Percentiles rank a stretch among this genome's conserved stretches.
These are phyloP conservation scores for Nomada flava DNA, from an alignment of 2,888 invertebrate genomes.

Conservation along the genomic window DNA sequence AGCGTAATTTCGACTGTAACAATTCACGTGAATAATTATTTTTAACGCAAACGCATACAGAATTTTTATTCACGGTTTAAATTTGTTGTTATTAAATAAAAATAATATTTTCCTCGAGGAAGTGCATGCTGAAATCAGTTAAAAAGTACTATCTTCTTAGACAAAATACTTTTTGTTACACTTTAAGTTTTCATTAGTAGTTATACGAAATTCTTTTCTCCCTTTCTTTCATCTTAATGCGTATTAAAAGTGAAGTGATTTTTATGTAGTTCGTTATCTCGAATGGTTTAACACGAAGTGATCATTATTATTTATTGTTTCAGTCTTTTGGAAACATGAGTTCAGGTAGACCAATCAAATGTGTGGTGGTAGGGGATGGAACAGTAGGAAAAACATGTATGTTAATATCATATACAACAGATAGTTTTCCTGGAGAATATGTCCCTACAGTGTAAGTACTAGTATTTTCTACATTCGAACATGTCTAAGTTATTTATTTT, in stretches of 20 bases:
- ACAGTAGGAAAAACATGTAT: slow-evolving; percentile 97
- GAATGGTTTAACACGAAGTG: slow-evolving; percentile 5
- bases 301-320: slow-evolving; percentile 46
- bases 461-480: neutral
- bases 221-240: neutral
- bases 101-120: neutral
- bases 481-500: slow-evolving; percentile 2
- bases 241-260: neutral
- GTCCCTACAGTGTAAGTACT: slow-evolving; percentile 95
- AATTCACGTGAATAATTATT: slow-evolving; percentile 15
- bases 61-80: slow-evolving; percentile 6
- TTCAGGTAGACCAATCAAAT: slow-evolving; percentile 96
- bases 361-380: slow-evolving; percentile 96
- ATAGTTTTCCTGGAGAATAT: slow-evolving; percentile 97
- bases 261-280: neutral
- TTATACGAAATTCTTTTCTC: neutral
- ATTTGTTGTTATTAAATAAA: neutral
- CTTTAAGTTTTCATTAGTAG: neutral
- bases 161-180: neutral
- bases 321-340: slow-evolving; percentile 87
- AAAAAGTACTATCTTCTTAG: neutral
- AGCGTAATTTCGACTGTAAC: no score
- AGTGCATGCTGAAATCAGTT: neutral
- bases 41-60: neutral
- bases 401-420: slow-evolving; percentile 96